Conservation (phyloP, 2,797 vertebrate genomes). For the Ctenopoma multispine region DNA sequence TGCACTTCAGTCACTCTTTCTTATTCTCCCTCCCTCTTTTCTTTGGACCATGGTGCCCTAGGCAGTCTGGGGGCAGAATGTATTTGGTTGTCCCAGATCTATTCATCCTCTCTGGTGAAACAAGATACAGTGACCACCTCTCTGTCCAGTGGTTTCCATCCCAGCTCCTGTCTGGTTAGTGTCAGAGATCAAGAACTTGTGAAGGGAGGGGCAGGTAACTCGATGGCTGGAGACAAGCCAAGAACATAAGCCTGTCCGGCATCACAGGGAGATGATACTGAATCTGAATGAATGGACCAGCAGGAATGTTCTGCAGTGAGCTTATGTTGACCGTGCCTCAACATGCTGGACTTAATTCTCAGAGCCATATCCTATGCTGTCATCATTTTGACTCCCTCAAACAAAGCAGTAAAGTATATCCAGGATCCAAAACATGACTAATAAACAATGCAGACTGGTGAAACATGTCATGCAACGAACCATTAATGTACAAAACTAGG, state of each 20-base stretch:
- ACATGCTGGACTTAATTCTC: constrained; percentile 29
- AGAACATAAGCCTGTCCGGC: constrained; percentile 43
- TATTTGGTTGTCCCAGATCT: constrained; percentile 71
- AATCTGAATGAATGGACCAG: constrained; percentile 48
- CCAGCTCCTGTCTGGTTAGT: constrained; percentile 67
- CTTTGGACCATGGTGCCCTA: constrained; percentile 69
- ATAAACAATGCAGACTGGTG: constrained; percentile 42
- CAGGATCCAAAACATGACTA: constrained; percentile 43
- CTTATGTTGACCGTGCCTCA: constrained; percentile 37
- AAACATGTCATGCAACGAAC: constrained; percentile 37
- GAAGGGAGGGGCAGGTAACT: constrained; percentile 30
- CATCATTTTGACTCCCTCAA: constrained; percentile 34
- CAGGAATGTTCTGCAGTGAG: constrained; percentile 41
- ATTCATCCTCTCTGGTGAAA: constrained; percentile 75
- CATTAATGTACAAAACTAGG: constrained; percentile 66
- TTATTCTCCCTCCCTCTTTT: constrained; percentile 62
- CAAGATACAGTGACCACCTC: constrained; percentile 74
- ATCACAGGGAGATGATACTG: constrained; percentile 46
- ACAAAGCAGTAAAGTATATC: constrained; percentile 24
- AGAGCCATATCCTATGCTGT: constrained; percentile 54
- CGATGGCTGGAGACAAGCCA: constrained; percentile 44
- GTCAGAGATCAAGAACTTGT: constrained; percentile 60
- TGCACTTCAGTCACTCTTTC: constrained; percentile 78
- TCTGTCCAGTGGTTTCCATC: constrained; percentile 71
- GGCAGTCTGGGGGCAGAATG: constrained; percentile 71